Evolutionary conservation across 2,797 vertebrate genomes (phyloP).

Genomic region (Sorex maritimensis): DNA sequence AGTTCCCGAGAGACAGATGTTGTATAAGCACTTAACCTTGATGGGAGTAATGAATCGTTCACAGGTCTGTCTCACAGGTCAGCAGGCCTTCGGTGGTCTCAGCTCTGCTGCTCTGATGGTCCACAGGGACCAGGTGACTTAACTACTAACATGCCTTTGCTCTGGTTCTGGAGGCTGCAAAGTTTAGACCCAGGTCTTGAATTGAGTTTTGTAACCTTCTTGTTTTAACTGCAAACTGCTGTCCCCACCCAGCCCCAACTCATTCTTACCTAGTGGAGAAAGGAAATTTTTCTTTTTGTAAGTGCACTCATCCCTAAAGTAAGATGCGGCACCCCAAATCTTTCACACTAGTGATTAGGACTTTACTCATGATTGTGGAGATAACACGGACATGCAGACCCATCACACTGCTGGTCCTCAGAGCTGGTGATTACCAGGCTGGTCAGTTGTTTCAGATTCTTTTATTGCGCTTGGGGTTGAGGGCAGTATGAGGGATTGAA

Average conservation of each 20-base stretch:
- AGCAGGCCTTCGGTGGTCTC: constrained; percentile 55
- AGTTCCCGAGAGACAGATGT: constrained; percentile 49
- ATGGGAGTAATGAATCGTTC: constrained; percentile 23
- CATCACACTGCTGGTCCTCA: too few relatives aligned
- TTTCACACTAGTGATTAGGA: too few relatives aligned
- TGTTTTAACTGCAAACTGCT: neutral
- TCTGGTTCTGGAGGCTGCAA: neutral
- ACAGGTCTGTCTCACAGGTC: neutral
- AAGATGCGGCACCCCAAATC: too few relatives aligned
- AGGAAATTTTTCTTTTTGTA: neutral
- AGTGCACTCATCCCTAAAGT: neutral
- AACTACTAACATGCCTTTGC: neutral
- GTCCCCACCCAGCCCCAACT: too few relatives aligned
- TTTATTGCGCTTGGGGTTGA: neutral
- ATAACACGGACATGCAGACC: too few relatives aligned
- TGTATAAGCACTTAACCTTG: constrained; percentile 48
- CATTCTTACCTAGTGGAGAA: neutral
- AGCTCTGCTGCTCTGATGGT: neutral
- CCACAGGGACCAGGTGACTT: neutral
- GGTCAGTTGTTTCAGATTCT: neutral
- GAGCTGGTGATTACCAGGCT: too few relatives aligned
- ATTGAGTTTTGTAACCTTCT: neutral
- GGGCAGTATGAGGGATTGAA: neutral
- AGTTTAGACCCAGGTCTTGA: neutral
- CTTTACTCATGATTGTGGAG: too few relatives aligned